phyloP scores from a whole-genome alignment of 2,113 vertebrate genomes.

The Seriola quinqueradiata region DNA sequence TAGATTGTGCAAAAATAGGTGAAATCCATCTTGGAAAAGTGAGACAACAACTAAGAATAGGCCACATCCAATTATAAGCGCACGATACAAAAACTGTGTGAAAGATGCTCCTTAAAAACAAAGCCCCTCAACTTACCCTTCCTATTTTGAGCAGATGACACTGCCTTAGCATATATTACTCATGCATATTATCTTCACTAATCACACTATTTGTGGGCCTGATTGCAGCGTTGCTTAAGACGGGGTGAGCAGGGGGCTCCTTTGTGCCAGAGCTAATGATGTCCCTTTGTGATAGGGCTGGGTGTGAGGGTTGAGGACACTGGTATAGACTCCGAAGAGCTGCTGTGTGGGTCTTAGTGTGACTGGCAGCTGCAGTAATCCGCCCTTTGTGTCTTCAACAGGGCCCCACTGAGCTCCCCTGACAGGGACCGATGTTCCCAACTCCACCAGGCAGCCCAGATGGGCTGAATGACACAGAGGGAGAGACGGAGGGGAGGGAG shows the following conservation, averaged over 20 bases:
- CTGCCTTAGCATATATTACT: conserved; percentile 76
- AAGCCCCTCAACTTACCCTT: conserved; percentile 31
- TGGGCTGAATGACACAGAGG: conserved; percentile 77
- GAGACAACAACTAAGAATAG: background rate
- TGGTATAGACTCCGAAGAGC: conserved; percentile 79
- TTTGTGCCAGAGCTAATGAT: conserved; percentile 86
- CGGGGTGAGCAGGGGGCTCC: conserved; percentile 67
- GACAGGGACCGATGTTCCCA: conserved; percentile 80
- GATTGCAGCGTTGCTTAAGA: conserved; percentile 77
- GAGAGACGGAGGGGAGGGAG: conserved; percentile 49
- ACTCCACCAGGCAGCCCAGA: conserved; percentile 84
- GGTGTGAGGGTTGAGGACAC: conserved; percentile 82
- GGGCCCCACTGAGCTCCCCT: conserved; percentile 83
- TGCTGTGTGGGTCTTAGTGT: conserved; percentile 85
- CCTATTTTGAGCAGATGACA: conserved; percentile 73
- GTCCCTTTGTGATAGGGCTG: conserved; percentile 80
- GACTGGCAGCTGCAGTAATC: conserved; percentile 90
- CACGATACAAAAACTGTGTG: conserved; percentile 11
- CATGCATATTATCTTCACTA: conserved; percentile 78
- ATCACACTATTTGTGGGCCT: conserved; percentile 78
- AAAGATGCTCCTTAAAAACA: conserved; percentile 47
- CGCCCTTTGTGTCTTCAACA: conserved; percentile 85
- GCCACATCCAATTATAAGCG: background rate
- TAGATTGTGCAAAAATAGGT: conserved; percentile 1
- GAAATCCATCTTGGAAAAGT: background rate